Conservation (phyloP, 2,888 invertebrate genomes). For the Caprella mutica region DNA sequence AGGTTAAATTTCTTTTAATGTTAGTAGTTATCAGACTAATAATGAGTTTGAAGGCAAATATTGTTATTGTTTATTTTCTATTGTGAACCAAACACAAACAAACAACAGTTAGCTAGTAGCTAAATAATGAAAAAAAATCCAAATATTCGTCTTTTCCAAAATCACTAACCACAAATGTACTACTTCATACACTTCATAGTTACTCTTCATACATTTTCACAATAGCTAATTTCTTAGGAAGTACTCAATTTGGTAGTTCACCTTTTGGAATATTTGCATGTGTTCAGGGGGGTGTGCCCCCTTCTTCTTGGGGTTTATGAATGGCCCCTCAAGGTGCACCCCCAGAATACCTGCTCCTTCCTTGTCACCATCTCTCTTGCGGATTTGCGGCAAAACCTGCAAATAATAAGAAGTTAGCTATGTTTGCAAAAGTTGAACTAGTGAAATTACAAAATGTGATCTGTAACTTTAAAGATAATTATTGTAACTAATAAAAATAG, state of each 20-base stretch:
- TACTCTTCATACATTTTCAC: no score
- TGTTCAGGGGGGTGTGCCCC: slow-evolving; percentile 79
- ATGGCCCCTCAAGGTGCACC: slow-evolving; percentile 91
- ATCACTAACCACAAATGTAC: no score
- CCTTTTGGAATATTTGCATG: slow-evolving; percentile 47
- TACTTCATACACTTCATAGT: no score
- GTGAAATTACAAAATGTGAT: no score
- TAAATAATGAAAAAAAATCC: not conserved
- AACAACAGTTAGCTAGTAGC: not conserved
- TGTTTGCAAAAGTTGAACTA: no score
- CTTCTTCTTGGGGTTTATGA: slow-evolving; percentile 78
- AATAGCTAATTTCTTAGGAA: no score
- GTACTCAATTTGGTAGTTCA: no score
- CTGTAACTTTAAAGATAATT: no score
- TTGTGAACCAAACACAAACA: not conserved
- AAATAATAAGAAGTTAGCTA: slow-evolving; percentile 8
- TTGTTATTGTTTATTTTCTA: no score
- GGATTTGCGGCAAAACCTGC: slow-evolving; percentile 58
- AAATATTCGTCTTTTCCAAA: no score
- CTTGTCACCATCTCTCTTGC: slow-evolving; percentile 53
- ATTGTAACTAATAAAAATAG: no score
- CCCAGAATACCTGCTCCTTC: slow-evolving; percentile 80
- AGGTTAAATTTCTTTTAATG: no score
- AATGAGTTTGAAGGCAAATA: not conserved
- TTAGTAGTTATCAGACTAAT: not conserved